Conservation (phyloP, 2,797 vertebrate species). For the Phoebastria nigripes region DNA sequence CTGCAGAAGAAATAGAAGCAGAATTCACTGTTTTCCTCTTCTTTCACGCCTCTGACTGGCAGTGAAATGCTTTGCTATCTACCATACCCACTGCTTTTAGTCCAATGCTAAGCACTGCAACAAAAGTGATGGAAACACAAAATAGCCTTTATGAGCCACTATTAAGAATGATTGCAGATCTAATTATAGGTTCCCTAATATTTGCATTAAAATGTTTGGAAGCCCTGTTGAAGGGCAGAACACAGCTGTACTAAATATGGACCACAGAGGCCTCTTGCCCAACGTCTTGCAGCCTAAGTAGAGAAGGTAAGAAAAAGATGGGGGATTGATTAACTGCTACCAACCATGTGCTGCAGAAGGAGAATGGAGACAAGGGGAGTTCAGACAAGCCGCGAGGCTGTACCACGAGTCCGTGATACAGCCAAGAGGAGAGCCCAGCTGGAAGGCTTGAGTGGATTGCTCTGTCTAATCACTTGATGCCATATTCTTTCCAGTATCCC, state of each 20-base stretch:
- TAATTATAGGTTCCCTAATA: neutral
- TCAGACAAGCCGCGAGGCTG: neutral
- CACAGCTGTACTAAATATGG: neutral
- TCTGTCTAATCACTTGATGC: neutral
- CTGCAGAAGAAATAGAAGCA: neutral
- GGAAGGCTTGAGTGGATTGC: neutral
- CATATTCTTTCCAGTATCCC: neutral
- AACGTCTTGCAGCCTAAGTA: neutral
- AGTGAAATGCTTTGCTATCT: neutral
- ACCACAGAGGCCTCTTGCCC: neutral
- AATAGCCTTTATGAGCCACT: neutral
- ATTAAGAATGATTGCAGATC: neutral
- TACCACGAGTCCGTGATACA: rapidly evolving
- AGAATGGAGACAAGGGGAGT: neutral
- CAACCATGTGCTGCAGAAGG: neutral
- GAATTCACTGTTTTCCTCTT: neutral
- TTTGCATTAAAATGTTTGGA: neutral
- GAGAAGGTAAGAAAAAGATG: neutral
- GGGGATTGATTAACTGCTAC: neutral
- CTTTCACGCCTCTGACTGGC: neutral
- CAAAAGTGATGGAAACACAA: neutral
- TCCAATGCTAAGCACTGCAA: neutral
- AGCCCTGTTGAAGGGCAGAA: neutral
- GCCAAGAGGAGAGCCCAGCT: neutral
- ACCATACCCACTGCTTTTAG: neutral